Base-by-base conservation (phyloP, 2,113 vertebrate genomes). In the Sceloporus tristichus region DNA sequence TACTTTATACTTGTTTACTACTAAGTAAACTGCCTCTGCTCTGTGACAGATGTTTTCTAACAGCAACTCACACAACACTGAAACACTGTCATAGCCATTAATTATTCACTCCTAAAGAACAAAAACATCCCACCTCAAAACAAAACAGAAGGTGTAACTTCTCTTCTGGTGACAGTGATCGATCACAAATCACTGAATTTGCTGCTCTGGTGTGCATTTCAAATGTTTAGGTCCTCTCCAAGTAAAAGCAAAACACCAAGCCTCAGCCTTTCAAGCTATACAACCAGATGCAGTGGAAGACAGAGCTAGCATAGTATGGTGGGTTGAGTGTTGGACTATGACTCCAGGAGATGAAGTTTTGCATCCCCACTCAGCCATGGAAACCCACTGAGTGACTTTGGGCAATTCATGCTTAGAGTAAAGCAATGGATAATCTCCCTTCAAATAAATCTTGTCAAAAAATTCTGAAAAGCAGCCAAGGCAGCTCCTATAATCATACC, bases 31-130 rank as follows among this genome's bases (percentile, higher is more conserved):
- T n/a, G 42, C n/a, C 42, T 66, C 62, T 48, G 5, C 5, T 78
- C 78, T 27, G 1, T 42, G 75, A 42, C 42, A 86, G 65, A 71
- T 62, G 62, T 62, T 85, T 82, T 59, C 73, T 82, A 70, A 77
- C 42, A 66, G 54, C 21, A 70, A 27, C 42, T 13, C 59, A 65
- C 27, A 42, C 9, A n/a, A 42, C 34, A 40, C 59, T 62, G 74
- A 71, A 90, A 70, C 25, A 40, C 53, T 76, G 62, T n/a, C 48
- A 21, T 9, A 73, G 2, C 25, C 29, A 2, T 65, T 83, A 74
- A 23, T 53, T 42, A 78, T 89, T 91, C 27, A 74, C 23, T 75
- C 4, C 2, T 74, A 92, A 90, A 1, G 1, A 65, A 40, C 21
- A 77, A 84, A 48, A 68, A 14, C 19, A 16, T 42, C 34, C 54